Base-by-base conservation (phyloP, 2,797 vertebrate genomes). In the Setipinna tenuifilis region DNA sequence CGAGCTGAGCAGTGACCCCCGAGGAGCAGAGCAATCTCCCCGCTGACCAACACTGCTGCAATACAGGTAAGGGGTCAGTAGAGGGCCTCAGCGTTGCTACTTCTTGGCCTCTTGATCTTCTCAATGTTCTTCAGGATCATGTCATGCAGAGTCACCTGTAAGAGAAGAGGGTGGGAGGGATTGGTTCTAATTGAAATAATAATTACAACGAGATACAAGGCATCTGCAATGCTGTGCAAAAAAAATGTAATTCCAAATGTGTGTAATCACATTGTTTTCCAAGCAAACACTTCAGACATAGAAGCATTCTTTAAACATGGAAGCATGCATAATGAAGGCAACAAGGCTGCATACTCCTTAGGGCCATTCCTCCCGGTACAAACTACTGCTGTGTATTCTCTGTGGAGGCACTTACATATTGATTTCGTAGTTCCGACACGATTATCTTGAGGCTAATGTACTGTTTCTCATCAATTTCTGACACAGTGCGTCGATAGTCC, bases 101-200 rank as follows among this genome's bases (percentile, higher is more conserved):
- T 97, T 89, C 96, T 95, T 88, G 97, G 96, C 94, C 95, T 95
- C 94, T 97, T 97, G 92, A 97, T 97, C 94, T 97, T 97, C 93
- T 97, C 96, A 4, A 97, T 97, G 90, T 97, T 97, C 94, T 97
- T 97, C 92, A 97, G 95, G 90, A 97, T 97, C 96, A 97, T 97
- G 90, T 97, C 96, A 85, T 97, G 97, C 90, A 97, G 95, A 88
- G 96, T 97, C 88, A 97, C 96, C 97, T 97, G 86, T 25, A 61
- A 54, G 35, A 54, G 83, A n/a, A 83, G n/a, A 50, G 21, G 21
- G 41, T 16, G 16, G 31, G 17, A 10, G 12, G 17, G 17, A 19
- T 17, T 75, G 17, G 21, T 54, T 54, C 58, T 59, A 59, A 59
- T 59, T 59, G 17, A 5, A 54, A 54, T 5, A 11, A 19, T 19